Evolutionary conservation across 2,113 vertebrate genomes (phyloP).

Genomic region (Rhabdomys dilectus): DNA sequence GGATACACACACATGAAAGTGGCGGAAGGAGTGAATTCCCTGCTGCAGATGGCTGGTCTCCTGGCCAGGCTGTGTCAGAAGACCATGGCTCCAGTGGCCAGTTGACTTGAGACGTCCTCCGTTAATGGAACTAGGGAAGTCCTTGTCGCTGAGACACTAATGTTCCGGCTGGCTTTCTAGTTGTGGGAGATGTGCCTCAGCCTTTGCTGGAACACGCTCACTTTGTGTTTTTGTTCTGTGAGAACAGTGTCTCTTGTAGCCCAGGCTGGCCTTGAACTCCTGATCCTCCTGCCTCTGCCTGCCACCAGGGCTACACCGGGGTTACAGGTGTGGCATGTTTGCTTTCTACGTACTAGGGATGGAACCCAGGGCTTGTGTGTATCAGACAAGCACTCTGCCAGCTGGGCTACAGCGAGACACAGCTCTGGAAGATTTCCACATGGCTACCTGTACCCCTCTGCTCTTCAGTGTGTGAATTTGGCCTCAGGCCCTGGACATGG

Average conservation of each 20-base stretch:
- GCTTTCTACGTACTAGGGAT: not conserved
- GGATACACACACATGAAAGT: conserved; percentile 97
- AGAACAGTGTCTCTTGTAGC: not conserved
- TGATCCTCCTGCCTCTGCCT: not conserved
- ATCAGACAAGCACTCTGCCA: not conserved
- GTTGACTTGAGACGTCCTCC: conserved; percentile 71
- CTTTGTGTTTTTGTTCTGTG: not conserved
- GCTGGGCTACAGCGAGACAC: not conserved
- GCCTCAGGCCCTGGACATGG: not conserved
- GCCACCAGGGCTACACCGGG: not conserved
- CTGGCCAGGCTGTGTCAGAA: conserved; percentile 96
- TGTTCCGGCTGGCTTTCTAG: not conserved
- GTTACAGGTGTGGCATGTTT: not conserved
- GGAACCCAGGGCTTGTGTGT: not conserved
- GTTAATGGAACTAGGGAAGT: rapidly evolving
- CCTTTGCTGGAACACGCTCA: rapidly evolving
- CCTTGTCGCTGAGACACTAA: not conserved
- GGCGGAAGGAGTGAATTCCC: conserved; percentile 95
- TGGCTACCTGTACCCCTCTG: too few species aligned
- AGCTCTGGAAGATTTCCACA: rapidly evolving
- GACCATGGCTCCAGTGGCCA: conserved; percentile 89
- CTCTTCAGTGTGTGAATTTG: rapidly evolving
- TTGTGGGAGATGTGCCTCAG: rapidly evolving
- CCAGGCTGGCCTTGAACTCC: not conserved
- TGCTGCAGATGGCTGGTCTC: conserved; percentile 97